Base-by-base conservation (phyloP, 92 coral and sea anemone species). In the Nematostella vectensis region DNA sequence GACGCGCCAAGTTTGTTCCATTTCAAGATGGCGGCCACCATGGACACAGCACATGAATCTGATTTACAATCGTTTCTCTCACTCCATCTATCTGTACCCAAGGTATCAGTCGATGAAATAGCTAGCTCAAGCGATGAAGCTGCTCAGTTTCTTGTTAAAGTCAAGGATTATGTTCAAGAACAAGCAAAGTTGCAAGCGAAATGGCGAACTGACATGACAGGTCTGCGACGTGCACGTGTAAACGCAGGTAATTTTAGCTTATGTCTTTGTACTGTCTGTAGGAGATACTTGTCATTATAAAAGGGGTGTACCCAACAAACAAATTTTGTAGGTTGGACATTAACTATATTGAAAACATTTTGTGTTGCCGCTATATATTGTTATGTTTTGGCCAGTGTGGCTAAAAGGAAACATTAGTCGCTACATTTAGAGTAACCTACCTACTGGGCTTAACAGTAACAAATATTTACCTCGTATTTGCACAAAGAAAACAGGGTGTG, bases 171-270 rank as follows among this genome's bases (percentile, higher is more conserved):
- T 54, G 53, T 85, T 18, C 77, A 65, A 19, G 76, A 69, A 15
- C 76, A 75, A 16, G 58, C 65, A 1, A 36, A 79, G 4, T 55
- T 48, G 23, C 76, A 81, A 15, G 78, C 75, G 49, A 81, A 62
- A 75, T 74, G 77, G 65, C 82, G 77, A 38, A 20, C 79, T 6
- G 94, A 89, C 60, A 65, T 82, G 63, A 71, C 76, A 13, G 39
- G 40, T 18, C 72, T 89, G 36, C 95, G 97, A 13, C 95, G 97
- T 74, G 95, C 97, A 76, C 95, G 97, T 81, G 91, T 89, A 25
- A 86, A 89, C 43, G 95, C 95, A 57, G 97, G 97, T 85, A 39
- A 40, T 81, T 81, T 0, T 15, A 36, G 42, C 42, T 15, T 36
- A n/a, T n/a, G n/a, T n/a, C n/a, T n/a, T n/a, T n/a, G n/a, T n/a